Evolutionary conservation across 2,797 vertebrate genomes (phyloP).

Genomic region (Threskiornis aethiopicus): DNA sequence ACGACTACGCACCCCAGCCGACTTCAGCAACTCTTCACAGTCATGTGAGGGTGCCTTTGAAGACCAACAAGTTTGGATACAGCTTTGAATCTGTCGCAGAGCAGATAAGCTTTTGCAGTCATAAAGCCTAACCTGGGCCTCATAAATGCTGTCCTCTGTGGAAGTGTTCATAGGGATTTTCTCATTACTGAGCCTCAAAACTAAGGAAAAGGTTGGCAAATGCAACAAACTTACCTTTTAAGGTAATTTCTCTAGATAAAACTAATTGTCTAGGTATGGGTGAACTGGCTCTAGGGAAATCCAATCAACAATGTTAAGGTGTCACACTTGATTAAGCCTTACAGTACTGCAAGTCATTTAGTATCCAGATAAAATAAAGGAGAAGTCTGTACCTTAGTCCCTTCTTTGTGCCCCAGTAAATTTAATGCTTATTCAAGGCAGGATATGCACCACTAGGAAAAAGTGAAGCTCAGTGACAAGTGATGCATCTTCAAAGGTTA

Average conservation of each 20-base stretch:
- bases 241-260: background rate
- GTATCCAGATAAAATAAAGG: background rate
- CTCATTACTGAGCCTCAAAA: background rate
- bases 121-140: background rate
- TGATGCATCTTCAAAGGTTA: background rate
- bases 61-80: background rate
- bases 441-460: background rate
- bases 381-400: background rate
- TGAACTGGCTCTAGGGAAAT: background rate
- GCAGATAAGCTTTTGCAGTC: background rate
- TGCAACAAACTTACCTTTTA: background rate
- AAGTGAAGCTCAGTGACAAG: background rate
- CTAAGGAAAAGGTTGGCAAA: background rate
- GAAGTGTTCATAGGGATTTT: background rate
- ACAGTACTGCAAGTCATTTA: background rate
- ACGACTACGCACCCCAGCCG: background rate
- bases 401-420: background rate
- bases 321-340: background rate
- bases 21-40: background rate
- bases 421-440: background rate
- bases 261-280: background rate
- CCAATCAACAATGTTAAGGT: background rate
- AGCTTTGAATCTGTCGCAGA: background rate
- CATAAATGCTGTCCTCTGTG: background rate
- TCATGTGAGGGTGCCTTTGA: background rate